phyloP scores from a whole-genome alignment of 2,888 invertebrate species.

The Amitus sp. region DNA sequence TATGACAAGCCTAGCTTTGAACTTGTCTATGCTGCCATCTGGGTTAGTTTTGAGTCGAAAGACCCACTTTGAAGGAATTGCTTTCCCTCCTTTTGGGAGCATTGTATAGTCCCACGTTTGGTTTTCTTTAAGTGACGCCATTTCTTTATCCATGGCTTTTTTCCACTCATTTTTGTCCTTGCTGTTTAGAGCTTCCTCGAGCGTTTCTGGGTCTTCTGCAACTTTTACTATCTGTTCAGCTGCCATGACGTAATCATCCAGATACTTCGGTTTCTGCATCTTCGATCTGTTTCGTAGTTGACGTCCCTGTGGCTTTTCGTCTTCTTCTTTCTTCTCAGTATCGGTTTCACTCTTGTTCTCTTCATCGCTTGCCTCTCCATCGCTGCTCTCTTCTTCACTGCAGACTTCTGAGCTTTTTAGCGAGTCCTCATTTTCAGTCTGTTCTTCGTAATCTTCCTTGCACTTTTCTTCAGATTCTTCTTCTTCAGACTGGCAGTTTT shows the following conservation, averaged over 20 bases:
- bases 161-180: slow-evolving; percentile 38
- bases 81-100: slow-evolving; percentile 42
- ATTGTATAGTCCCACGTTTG: slow-evolving; percentile 45
- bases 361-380: too few species aligned
- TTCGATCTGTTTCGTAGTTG: slow-evolving; percentile 24
- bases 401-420: too few species aligned
- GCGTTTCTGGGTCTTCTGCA: slow-evolving; percentile 16
- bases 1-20: slow-evolving; percentile 48
- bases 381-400: too few species aligned
- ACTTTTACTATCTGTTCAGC: slow-evolving; percentile 21
- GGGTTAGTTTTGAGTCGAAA: slow-evolving; percentile 44
- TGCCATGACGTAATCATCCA: slow-evolving; percentile 17
- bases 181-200: slow-evolving; percentile 24
- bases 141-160: slow-evolving; percentile 47
- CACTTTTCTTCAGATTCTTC: background rate
- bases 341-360: background rate
- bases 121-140: slow-evolving; percentile 48
- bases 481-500: too few species aligned
- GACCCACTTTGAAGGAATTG: slow-evolving; percentile 42
- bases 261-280: slow-evolving; percentile 25
- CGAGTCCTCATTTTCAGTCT: background rate
- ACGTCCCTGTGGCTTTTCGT: background rate
- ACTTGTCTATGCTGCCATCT: slow-evolving; percentile 46
- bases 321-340: background rate
- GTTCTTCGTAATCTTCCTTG: background rate